These are phyloP conservation scores for Sepioteuthis lessoniana DNA, from an alignment of 2,888 invertebrate genomes.

Conservation along the genomic window DNA sequence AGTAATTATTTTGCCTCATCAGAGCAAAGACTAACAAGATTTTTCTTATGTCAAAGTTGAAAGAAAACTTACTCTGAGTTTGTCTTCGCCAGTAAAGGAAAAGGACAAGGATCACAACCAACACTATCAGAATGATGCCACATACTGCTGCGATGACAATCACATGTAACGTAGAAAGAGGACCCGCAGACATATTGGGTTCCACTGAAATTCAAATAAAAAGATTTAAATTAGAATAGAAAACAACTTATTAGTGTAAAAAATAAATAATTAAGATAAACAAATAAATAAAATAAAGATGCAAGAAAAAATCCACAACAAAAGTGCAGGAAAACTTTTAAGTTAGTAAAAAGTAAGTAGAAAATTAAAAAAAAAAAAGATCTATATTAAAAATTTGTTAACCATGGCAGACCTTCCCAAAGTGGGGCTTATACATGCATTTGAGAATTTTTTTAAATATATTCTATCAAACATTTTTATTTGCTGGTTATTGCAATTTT, in stretches of 20 bases:
- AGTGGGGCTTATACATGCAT: too few relatives aligned
- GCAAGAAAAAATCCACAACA: neutral
- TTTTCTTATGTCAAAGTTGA: neutral
- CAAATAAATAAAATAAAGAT: neutral
- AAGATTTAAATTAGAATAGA: neutral
- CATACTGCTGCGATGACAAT: neutral
- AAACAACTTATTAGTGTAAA: neutral
- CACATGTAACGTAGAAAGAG: neutral
- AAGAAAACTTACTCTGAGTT: neutral
- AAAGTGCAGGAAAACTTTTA: neutral
- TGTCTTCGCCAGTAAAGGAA: neutral
- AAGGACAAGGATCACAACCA: neutral
- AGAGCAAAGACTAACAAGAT: too few relatives aligned
- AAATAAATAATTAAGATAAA: neutral
- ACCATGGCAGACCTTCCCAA: too few relatives aligned
- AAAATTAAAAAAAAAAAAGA: too few relatives aligned
- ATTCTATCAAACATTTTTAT: too few relatives aligned
- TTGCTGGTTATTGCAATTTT: too few relatives aligned
- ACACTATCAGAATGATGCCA: neutral
- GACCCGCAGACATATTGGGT: neutral
- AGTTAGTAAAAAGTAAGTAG: too few relatives aligned
- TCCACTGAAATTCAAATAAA: neutral
- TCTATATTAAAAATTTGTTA: too few relatives aligned
- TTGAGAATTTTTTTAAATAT: too few relatives aligned
- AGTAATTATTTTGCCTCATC: too few relatives aligned